phyloP scores from a whole-genome alignment of 2,113 vertebrate species.

The Sarotherodon lohbergeri region DNA sequence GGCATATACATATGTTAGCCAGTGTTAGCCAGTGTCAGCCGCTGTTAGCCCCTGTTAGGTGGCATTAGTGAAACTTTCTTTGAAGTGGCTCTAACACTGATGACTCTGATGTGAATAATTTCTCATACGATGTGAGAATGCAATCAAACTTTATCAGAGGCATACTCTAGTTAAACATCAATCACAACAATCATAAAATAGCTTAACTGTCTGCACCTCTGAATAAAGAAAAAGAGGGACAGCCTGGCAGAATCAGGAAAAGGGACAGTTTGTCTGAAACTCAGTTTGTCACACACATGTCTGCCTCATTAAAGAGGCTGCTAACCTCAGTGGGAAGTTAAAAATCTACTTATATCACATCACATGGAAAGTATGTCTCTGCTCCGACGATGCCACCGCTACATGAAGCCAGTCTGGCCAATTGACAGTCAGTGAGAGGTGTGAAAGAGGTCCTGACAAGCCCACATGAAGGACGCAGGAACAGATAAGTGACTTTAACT shows the following conservation, averaged over 20 bases:
- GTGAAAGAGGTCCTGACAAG: neutral
- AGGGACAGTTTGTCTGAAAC: neutral
- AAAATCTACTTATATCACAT: neutral
- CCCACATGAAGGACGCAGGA: neutral
- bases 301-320: neutral
- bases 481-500: neutral
- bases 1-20: no score
- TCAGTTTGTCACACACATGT: neutral
- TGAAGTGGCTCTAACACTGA: neutral
- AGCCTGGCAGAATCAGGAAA: neutral
- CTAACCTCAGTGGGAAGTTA: neutral
- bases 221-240: neutral
- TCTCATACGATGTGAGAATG: neutral
- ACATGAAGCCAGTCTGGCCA: neutral
- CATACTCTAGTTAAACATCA: neutral
- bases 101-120: neutral
- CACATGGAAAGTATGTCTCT: neutral
- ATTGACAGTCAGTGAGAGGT: neutral
- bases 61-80: neutral
- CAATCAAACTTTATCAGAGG: neutral
- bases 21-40: accelerated
- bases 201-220: neutral
- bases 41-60: neutral
- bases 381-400: neutral
- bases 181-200: no score